These are phyloP conservation scores for Siderastrea radians DNA, from an alignment of 92 coral and sea anemone species.

Conservation along the genomic window DNA sequence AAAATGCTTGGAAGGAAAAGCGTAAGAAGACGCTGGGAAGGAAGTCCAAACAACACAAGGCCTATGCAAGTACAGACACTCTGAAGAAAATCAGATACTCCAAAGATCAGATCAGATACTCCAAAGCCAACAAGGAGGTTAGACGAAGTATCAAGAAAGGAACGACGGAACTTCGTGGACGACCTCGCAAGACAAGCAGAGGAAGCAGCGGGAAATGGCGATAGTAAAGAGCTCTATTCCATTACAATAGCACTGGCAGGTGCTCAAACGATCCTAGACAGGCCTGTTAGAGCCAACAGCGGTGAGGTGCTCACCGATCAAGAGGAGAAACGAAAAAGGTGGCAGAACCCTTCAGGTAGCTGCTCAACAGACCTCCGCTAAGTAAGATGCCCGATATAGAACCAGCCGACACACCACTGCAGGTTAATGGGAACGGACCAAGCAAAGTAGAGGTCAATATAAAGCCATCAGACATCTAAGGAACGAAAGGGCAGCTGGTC, in stretches of 20 bases:
- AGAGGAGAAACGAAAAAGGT: background rate
- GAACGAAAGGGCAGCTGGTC: constrained; percentile 13
- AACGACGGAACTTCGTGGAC: too few species aligned
- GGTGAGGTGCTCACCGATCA: constrained; percentile 1
- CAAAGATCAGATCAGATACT: too few species aligned
- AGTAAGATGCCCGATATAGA: background rate
- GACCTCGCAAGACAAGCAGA: too few species aligned
- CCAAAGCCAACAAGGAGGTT: too few species aligned
- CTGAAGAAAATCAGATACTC: too few species aligned
- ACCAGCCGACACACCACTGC: background rate
- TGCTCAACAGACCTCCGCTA: background rate
- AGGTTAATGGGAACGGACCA: background rate
- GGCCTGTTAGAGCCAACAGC: background rate
- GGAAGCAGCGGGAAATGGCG: too few species aligned
- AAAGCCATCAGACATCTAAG: background rate
- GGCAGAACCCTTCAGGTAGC: background rate
- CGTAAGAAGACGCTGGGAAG: too few species aligned
- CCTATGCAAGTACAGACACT: too few species aligned
- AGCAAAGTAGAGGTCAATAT: background rate
- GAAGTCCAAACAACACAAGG: too few species aligned
- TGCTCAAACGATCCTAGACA: background rate
- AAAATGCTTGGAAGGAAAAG: too few species aligned
- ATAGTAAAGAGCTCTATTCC: background rate
- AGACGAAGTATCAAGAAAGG: background rate
- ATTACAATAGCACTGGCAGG: constrained; percentile 18